Evolutionary conservation across 2,113 vertebrate genomes (phyloP), one percentile per base, ranked within the genome.

Genomic region (Stegostoma tigrinum): DNA sequence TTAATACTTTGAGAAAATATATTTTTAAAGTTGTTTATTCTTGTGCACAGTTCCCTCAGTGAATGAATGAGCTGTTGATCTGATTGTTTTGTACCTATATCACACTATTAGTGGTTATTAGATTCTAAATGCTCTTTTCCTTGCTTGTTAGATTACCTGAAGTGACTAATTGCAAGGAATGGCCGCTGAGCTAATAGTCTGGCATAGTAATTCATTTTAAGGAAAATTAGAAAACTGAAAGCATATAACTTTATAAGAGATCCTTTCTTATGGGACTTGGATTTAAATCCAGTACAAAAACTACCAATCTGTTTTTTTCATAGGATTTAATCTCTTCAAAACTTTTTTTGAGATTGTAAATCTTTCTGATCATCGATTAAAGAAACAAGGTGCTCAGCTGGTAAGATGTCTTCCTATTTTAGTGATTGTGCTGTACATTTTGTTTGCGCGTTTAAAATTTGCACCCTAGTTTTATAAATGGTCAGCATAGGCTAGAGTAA

Each of bases 341-440:
- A 99, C 99, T n/a, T 99, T 99, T 97, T 99, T 99, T 98, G 99
- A 99, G 97, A 99, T 99, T 96, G 99, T 99, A 96, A 99, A 99
- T 97, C 98, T 99, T 61, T 99, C 98, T 97, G 99, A 99, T 97
- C 99, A 99, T 98, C 98, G 99, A 66, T 97, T 99, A 61, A 99
- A 99, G 97, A 98, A 99, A 67, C 99, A 99, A 97, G 99, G 99
- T 96, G 99, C 99, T 96, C 99, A 99, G 0, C 72, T 99, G 98
- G 99, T 99, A 97, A 97, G 99, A 97, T 85, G n/a, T 87, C 5
- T 86, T 83, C 80, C 42, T 38, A 61, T 61, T 15, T 61, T 95
- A 34, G 21, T 66, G 55, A 10, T 80, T 95, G 19, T 95, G 27
- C 86, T 80, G 89, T 42, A 94, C n/a, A 45, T 68, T 7, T 94